Percentiles rank a stretch among this genome's conserved stretches.
phyloP scores from a whole-genome alignment of 2,797 vertebrate genomes.

The Spinus olivaceus region DNA sequence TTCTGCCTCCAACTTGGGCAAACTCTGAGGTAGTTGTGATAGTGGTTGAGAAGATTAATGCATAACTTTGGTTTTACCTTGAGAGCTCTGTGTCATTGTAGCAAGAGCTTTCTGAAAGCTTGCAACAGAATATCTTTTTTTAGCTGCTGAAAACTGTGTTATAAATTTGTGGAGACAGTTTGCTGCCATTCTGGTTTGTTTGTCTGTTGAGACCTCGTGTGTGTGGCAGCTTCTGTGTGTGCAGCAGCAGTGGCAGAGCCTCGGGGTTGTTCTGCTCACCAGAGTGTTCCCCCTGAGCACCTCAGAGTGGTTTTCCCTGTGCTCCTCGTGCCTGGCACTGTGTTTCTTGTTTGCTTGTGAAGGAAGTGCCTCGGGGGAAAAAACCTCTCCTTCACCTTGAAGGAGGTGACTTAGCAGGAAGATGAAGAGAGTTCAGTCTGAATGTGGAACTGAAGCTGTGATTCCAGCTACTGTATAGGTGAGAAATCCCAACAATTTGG shows the following conservation, averaged over 20 bases:
- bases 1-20: background rate
- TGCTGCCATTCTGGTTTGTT: background rate
- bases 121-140: background rate
- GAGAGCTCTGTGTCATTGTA: background rate
- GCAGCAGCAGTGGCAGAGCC: background rate
- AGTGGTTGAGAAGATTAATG: background rate
- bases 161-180: background rate
- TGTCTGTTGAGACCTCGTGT: background rate
- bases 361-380: background rate
- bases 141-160: background rate
- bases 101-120: background rate
- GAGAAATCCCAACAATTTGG: background rate
- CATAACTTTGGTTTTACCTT: background rate
- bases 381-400: background rate
- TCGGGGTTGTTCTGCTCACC: background rate
- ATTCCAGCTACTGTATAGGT: background rate
- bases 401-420: background rate
- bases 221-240: background rate
- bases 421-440: background rate
- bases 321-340: background rate
- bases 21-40: background rate
- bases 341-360: background rate
- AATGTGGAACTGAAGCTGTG: background rate
- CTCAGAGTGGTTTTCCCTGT: background rate
- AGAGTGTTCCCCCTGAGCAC: background rate